Evolutionary conservation across 2,797 vertebrate genomes (phyloP), one percentile per base, ranked within the genome.

Genomic region (Rhinophrynus dorsalis): DNA sequence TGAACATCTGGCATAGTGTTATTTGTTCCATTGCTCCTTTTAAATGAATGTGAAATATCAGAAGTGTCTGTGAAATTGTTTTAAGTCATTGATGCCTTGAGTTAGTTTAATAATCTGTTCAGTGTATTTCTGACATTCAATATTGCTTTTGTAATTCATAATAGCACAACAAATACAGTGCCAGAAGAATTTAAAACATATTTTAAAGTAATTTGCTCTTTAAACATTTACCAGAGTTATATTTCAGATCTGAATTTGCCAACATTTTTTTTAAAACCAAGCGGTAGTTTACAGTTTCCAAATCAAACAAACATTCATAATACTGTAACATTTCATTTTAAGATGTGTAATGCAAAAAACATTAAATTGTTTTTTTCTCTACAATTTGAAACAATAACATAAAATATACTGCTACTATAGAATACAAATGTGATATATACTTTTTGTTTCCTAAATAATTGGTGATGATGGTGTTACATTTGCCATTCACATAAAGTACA

Each of bases 1-100:
- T 67, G 35, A 88, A 88, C 88, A 91, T 89, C 87, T 90, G 90
- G 83, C 76, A 82, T 84, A 77, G 64, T 77, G 65, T 79, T 27
- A 60, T 82, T 80, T 80, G 57, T 84, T 75, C 75, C 74, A 27
- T 76, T 64, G 74, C 55, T 85, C 81, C 84, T 87, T 84, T 83
- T 73, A 69, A 80, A 79, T 67, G 70, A 83, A 72, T 57, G 60
- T 77, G 69, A 78, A 81, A 57, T 24, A 82, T 82, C 77, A 81
- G 17, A 74, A 75, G 56, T 54, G 66, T 75, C 60, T 75, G 30
- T 76, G 80, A 83, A 81, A 84, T 79, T 76, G 54, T 84, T 84
- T 76, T 26, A 29, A 78, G 68, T 61, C 80, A 75, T 80, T 69
- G 77, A 32, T 81, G 79, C 75, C 79, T 55, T n/a, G 61, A 60